phyloP scores from a whole-genome alignment of 1,140 invertebrate species.

The Apis dorsata region DNA sequence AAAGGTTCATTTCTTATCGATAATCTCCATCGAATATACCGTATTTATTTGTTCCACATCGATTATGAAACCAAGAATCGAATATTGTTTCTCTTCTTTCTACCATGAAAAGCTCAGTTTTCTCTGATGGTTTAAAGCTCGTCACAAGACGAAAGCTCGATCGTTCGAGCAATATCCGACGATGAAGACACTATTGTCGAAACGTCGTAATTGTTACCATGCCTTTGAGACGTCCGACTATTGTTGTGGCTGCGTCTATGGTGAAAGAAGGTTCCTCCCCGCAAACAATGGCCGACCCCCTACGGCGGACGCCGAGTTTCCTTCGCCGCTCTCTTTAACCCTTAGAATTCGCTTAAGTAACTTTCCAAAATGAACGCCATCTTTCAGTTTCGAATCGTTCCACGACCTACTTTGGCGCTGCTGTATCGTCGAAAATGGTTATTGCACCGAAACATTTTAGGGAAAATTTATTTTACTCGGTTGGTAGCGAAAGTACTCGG shows the following conservation, averaged over 20 bases:
- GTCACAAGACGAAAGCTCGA: background rate
- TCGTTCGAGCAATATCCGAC: conserved; percentile 1
- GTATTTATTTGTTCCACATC: background rate
- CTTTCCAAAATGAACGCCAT: conserved; percentile 44
- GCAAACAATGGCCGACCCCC: conserved; percentile 47
- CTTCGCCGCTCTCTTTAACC: conserved; percentile 12
- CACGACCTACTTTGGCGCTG: background rate
- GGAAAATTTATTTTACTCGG: background rate
- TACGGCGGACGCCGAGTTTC: conserved; percentile 21
- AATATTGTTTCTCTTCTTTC: background rate
- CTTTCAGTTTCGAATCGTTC: background rate
- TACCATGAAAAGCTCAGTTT: background rate
- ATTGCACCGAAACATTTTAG: background rate
- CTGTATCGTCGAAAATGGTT: too few relatives aligned
- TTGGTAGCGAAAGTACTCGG: background rate
- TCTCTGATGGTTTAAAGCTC: background rate
- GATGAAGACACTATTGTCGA: conserved; percentile 32
- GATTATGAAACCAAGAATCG: background rate
- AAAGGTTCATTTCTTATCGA: too few relatives aligned
- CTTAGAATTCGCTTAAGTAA: conserved; percentile 36
- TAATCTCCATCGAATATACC: too few relatives aligned
- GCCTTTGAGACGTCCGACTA: conserved; percentile 42
- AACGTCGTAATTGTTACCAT: conserved; percentile 27
- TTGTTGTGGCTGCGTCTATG: conserved; percentile 18
- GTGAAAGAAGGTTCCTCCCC: conserved; percentile 5